phyloP scores from a whole-genome alignment of 2,113 vertebrate genomes.

The Probosciger aterrimus region DNA sequence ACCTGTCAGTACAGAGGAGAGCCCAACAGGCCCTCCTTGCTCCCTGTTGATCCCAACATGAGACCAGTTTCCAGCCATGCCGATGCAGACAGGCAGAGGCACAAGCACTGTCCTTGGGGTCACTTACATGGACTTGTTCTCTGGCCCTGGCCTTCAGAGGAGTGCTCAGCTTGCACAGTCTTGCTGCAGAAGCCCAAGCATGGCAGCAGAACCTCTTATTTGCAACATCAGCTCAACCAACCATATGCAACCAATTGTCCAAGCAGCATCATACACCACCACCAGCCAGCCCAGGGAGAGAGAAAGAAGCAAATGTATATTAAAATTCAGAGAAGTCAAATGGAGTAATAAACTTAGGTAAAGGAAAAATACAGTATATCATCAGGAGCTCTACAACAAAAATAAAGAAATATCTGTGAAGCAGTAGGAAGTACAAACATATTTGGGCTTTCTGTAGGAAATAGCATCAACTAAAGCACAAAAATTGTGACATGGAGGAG shows the following conservation, averaged over 20 bases:
- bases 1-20: neutral
- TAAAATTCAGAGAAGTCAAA: neutral
- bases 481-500: neutral
- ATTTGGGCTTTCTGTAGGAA: neutral
- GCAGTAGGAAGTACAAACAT: neutral
- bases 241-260: rapidly evolving
- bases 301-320: neutral
- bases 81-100: neutral
- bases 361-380: neutral
- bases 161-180: neutral
- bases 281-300: neutral
- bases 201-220: neutral
- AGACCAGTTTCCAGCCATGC: neutral
- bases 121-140: rapidly evolving
- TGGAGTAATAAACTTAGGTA: neutral
- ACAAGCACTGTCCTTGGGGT: neutral
- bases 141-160: neutral
- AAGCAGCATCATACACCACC: neutral
- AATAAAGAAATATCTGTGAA: neutral
- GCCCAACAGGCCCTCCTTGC: neutral
- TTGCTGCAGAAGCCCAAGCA: too few relatives aligned
- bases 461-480: neutral
- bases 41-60: neutral
- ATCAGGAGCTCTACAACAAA: neutral
- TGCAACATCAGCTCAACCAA: neutral